Conservation (phyloP, 2,888 invertebrate genomes). For the Mythimna vitellina region DNA sequence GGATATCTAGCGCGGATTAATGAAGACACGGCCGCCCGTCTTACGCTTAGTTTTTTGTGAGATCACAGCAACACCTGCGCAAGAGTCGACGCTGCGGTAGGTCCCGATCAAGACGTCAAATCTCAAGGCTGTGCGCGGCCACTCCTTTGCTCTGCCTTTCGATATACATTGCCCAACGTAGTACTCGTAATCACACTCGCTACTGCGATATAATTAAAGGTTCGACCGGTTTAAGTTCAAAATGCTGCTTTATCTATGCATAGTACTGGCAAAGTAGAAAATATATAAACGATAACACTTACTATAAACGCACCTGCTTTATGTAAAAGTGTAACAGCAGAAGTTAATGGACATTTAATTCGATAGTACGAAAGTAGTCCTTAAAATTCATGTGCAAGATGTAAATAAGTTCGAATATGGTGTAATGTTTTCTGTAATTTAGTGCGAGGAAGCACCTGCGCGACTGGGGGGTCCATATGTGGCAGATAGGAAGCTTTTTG, state of each 20-base stretch:
- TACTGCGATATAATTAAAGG: conserved; percentile 75
- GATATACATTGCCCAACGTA: conserved; percentile 83
- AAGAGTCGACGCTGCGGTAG: conserved; percentile 87
- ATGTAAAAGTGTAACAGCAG: conserved; percentile 35
- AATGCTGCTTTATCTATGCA: conserved; percentile 49
- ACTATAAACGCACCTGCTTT: conserved; percentile 47
- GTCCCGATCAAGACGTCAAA: conserved; percentile 90
- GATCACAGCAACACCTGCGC: conserved; percentile 85
- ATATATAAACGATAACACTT: conserved; percentile 23
- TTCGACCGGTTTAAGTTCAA: conserved; percentile 55
- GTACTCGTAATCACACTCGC: conserved; percentile 77
- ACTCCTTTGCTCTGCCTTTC: conserved; percentile 80
- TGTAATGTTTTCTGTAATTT: conserved; percentile 63
- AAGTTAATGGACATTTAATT: conserved; percentile 58
- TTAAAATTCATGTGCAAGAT: conserved; percentile 45
- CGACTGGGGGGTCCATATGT: conserved; percentile 69
- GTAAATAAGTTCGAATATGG: conserved; percentile 52
- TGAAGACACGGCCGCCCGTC: conserved; percentile 82
- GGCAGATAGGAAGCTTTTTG: conserved; percentile 64
- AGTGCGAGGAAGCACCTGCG: conserved; percentile 66
- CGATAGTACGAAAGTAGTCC: conserved; percentile 44
- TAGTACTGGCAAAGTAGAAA: conserved; percentile 16
- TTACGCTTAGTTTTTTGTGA: conserved; percentile 86
- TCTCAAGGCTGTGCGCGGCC: conserved; percentile 86
- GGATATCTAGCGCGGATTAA: conserved; percentile 79